Evolutionary conservation across 2,797 vertebrate species (phyloP).

Genomic region (Hozukius guyotensis): DNA sequence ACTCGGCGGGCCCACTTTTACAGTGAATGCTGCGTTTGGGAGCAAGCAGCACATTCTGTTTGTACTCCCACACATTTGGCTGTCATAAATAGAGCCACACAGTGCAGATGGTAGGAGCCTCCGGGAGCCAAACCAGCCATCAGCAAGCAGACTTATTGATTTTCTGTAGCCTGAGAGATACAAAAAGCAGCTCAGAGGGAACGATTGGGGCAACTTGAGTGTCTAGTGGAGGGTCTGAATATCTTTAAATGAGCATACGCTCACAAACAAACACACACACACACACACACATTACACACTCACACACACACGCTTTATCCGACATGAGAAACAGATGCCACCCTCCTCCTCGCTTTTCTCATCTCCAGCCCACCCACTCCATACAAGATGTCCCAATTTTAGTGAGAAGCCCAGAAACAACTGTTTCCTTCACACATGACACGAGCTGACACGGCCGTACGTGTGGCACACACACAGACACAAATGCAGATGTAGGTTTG

Average conservation of each 20-base stretch:
- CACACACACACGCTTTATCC: neutral
- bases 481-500: neutral
- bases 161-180: constrained; percentile 57
- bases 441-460: constrained; percentile 7
- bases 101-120: constrained; percentile 66
- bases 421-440: constrained; percentile 40
- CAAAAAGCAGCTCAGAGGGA: constrained; percentile 37
- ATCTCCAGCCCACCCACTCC: constrained; percentile 37
- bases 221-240: constrained; percentile 28
- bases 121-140: constrained; percentile 59
- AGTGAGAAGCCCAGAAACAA: constrained; percentile 48
- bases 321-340: constrained; percentile 51
- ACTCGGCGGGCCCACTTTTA: constrained; percentile 37
- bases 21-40: constrained; percentile 51
- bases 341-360: constrained; percentile 29
- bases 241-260: constrained; percentile 41
- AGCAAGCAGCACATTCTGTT: constrained; percentile 59
- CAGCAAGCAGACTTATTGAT: constrained; percentile 69
- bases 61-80: constrained; percentile 71
- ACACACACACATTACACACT: neutral
- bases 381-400: constrained; percentile 57
- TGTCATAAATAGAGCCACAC: constrained; percentile 62
- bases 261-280: constrained; percentile 14
- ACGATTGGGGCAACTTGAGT: constrained; percentile 18
- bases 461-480: neutral